phyloP scores from a whole-genome alignment of 2,113 vertebrate genomes.

The Coryphaenoides rupestris region DNA sequence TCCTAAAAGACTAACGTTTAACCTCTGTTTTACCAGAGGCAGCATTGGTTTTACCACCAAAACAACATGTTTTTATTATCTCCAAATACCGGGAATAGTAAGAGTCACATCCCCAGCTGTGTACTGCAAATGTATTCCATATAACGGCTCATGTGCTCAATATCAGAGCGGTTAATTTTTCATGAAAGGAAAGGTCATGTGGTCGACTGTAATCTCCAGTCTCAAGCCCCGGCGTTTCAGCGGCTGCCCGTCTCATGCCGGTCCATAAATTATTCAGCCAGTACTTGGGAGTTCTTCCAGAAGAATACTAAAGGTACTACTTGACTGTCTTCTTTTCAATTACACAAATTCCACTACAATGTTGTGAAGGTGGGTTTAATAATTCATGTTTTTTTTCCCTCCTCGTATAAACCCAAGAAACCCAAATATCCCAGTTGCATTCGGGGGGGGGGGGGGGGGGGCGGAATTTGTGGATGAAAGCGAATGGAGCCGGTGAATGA shows the following conservation, averaged over 20 bases:
- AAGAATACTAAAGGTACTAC: conserved; percentile 36
- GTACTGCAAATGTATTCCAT: conserved; percentile 40
- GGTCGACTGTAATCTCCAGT: conserved; percentile 69
- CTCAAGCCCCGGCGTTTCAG: conserved; percentile 60
- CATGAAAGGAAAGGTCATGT: conserved; percentile 69
- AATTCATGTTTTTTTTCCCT: conserved; percentile 50
- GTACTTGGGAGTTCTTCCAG: conserved; percentile 52
- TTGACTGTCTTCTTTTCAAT: conserved; percentile 52
- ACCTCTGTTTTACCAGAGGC: too few species aligned
- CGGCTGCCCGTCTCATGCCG: conserved; percentile 56
- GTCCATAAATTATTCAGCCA: conserved; percentile 71
- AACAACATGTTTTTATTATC: too few species aligned
- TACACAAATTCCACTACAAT: conserved; percentile 56
- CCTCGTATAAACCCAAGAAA: conserved; percentile 2
- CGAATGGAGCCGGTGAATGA: too few species aligned
- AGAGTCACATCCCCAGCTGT: too few species aligned
- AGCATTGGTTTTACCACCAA: too few species aligned
- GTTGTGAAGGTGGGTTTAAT: conserved; percentile 57
- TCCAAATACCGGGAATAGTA: too few species aligned
- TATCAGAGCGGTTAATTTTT: conserved; percentile 70
- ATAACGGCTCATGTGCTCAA: conserved; percentile 70
- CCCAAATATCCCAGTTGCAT: conserved; percentile 23
- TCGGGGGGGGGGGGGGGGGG: not conserved
- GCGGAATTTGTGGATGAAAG: too few species aligned
- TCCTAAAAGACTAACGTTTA: too few species aligned